Base-by-base conservation (phyloP, 2,113 vertebrate species). In the Physeter macrocephalus region DNA sequence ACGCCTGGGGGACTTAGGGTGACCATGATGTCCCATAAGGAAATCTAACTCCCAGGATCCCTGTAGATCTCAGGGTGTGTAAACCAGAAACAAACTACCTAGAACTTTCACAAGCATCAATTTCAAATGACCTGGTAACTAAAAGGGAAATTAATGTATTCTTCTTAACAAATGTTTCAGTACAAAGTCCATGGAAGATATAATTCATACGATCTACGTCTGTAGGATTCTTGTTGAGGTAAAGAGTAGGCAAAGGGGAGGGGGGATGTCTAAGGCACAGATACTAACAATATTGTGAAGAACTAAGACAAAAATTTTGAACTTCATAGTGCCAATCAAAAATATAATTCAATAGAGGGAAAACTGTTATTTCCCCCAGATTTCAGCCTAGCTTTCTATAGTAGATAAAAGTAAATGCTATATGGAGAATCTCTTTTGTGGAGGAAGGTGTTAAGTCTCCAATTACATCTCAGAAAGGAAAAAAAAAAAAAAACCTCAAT, bases 351-450 rank as follows among this genome's bases (percentile, higher is more conserved):
- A 97, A 77, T 84, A 59, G 80, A 81, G 29, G 52, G 14, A 90
- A 97, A 96, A 31, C 69, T 94, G 92, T 94, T 97, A 97, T 96
- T 96, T 95, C 95, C 87, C 87, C 75, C 39, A 67, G 90, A 96
- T 95, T 97, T 97, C 92, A 97, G 57, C 59, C 84, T 82, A 88
- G 80, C 92, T 96, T 80, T 96, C 90, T 75, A 88, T 77, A 89
- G 64, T 18, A 95, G 95, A 97, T 95, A 93, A 97, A 96, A 97
- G 96, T 86, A 96, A 93, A 54, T 95, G 92, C 92, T 95, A 97
- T 95, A 94, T 72, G 84, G 89, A 97, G 95, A 97, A 87, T 96
- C 20, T 93, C 93, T 97, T 97, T 97, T 98, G 95, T 98, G 85
- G 59, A 94, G 94, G 34, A 97, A 94, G 89, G 92, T 94, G 74